Evolutionary conservation across 2,797 vertebrate genomes (phyloP).

Genomic region (Tadarida brasiliensis): DNA sequence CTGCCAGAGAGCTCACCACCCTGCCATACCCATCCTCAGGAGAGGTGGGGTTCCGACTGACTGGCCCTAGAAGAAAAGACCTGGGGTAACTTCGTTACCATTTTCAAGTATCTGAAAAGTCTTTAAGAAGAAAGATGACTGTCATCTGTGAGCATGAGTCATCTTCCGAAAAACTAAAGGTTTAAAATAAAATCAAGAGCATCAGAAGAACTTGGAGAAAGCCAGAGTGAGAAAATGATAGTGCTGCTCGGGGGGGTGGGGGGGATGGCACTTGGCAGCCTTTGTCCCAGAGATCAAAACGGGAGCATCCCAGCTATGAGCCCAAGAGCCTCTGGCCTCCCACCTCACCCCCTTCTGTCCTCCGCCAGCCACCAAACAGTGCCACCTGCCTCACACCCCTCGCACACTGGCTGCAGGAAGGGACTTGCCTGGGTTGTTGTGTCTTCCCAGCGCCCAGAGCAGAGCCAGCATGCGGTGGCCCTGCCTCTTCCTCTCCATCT

Average conservation of each 20-base stretch:
- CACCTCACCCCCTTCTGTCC: not conserved
- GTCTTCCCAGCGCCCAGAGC: no score
- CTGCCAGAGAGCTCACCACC: not conserved
- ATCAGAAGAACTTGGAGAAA: not conserved
- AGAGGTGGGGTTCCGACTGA: not conserved
- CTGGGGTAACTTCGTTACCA: not conserved
- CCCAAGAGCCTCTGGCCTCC: rapidly evolving
- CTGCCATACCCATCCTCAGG: not conserved
- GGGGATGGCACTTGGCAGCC: not conserved
- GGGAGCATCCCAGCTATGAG: rapidly evolving
- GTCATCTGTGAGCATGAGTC: conserved; percentile 61
- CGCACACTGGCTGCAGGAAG: not conserved
- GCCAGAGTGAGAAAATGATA: not conserved
- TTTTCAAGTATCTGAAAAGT: conserved; percentile 35
- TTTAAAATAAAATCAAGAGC: conserved; percentile 60
- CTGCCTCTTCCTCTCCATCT: not conserved
- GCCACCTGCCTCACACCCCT: not conserved
- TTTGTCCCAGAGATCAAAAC: not conserved
- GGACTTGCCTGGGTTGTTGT: rapidly evolving
- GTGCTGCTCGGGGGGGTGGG: not conserved
- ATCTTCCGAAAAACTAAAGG: conserved; percentile 46
- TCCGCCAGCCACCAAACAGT: no score
- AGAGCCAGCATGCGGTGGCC: rapidly evolving
- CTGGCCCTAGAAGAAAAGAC: not conserved
- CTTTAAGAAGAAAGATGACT: conserved; percentile 63